A percentile compares a stretch with the other conserved stretches of the same genome.
Evolutionary conservation across 1,140 invertebrate genomes (phyloP).

Genomic region (Drosophila carrolli): DNA sequence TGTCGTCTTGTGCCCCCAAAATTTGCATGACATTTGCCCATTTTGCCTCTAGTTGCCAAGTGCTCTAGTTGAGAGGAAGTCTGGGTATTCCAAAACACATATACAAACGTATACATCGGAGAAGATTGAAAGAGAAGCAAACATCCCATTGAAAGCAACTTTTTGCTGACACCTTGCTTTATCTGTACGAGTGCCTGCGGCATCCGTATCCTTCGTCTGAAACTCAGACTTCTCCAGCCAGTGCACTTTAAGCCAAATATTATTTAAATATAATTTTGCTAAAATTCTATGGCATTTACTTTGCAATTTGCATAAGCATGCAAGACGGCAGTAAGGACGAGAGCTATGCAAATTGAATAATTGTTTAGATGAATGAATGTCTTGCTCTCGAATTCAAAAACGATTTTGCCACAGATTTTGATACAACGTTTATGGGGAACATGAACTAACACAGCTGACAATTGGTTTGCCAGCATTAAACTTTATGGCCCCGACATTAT

Average conservation of each 20-base stretch:
- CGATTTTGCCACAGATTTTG: conserved; percentile 32
- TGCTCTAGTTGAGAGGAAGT: conserved; percentile 34
- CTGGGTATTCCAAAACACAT: conserved; percentile 25
- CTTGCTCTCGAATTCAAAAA: conserved; percentile 31
- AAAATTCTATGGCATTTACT: conserved; percentile 36
- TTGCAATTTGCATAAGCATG: conserved; percentile 58
- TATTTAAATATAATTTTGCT: conserved; percentile 73
- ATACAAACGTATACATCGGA: conserved; percentile 5
- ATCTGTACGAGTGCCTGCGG: conserved; percentile 19
- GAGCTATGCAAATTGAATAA: conserved; percentile 64
- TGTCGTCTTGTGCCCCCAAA: conserved; percentile 8
- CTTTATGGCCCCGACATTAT: conserved; percentile 60
- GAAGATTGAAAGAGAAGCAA: conserved; percentile 41
- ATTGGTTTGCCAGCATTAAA: conserved; percentile 67
- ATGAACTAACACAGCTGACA: conserved; percentile 61
- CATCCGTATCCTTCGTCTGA: conserved; percentile 25
- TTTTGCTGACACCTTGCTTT: conserved; percentile 60
- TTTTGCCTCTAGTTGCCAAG: conserved; percentile 22
- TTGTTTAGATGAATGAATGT: conserved; percentile 58
- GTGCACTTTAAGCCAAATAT: conserved; percentile 52
- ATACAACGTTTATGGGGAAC: conserved; percentile 20
- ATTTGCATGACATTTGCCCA: conserved; percentile 38
- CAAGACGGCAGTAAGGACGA: conserved; percentile 9
- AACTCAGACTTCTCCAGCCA: not conserved
- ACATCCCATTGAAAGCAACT: conserved; percentile 29